phyloP scores from a whole-genome alignment of 2,113 vertebrate species.

The Coturnix japonica region DNA sequence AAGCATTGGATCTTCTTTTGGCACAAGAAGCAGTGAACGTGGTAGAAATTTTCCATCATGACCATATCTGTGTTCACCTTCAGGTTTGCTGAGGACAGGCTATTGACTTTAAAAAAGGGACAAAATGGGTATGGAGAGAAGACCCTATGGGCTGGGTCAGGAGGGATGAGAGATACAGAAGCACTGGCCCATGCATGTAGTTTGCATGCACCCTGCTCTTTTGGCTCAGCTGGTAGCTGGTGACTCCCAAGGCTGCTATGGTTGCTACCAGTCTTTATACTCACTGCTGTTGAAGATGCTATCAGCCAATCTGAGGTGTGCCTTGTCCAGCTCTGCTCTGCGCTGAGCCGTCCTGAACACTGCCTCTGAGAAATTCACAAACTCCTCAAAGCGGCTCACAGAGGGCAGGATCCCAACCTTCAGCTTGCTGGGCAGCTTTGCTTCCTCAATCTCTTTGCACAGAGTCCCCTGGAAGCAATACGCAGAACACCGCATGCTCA shows the following conservation, averaged over 20 bases:
- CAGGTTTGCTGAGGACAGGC: conserved; percentile 39
- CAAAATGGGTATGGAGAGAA: not conserved
- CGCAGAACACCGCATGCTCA: accelerated
- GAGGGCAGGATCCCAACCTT: conserved; percentile 51
- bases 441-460: conserved; percentile 56
- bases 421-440: conserved; percentile 29
- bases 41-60: conserved; percentile 70
- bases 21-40: conserved; percentile 47
- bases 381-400: conserved; percentile 36
- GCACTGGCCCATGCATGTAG: not conserved
- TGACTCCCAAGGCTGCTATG: not conserved
- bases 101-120: not conserved
- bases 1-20: conserved; percentile 44
- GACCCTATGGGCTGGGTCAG: not conserved
- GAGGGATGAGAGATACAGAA: not conserved
- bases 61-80: conserved; percentile 49
- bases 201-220: not conserved
- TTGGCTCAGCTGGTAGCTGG: not conserved
- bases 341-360: not conserved
- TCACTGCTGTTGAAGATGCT: conserved; percentile 63
- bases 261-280: not conserved
- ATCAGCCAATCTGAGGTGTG: conserved; percentile 19
- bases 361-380: conserved; percentile 21
- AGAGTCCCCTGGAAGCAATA: conserved; percentile 23
- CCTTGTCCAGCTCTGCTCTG: conserved; percentile 51